Base-by-base conservation (phyloP, 2,797 vertebrate species). In the Silurus aristotelis region DNA sequence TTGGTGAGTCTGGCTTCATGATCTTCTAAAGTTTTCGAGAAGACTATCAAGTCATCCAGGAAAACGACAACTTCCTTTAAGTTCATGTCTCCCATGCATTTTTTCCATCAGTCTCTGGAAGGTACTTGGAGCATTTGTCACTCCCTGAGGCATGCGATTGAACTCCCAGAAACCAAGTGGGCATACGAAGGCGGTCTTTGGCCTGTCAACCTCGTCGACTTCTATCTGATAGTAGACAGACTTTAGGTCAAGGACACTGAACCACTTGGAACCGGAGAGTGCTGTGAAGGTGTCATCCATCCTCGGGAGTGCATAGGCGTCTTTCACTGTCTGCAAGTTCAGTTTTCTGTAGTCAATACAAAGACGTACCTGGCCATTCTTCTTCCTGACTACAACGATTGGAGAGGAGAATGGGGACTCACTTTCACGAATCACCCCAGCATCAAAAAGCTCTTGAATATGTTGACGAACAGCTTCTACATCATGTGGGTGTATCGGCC, bases 401-500 rank as follows among this genome's bases (percentile, higher is more conserved):
- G 56, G 56, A 3, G 56, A 58, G 56, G 56, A 58, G 56, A 58
- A 58, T 58, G 56, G 56, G 12, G 56, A 58, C 56, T 58, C 14
- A 58, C 56, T 58, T 14, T 58, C 56, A 14, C 20, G 20, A 20
- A 72, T 72, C 38, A 48, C 43, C 6, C 70, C 70, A 72, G 70
- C 15, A 1, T 22, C 5, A 17, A 58, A 14, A 58, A 48, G n/a
- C 19, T 48, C 70, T 72, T 72, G 31, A 6, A 72, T 2, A 48
- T 72, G 70, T 48, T 15, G 43, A 19, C 38, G 4, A 31, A 31
- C 31, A 31, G 31, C 31, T 31, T 2, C 31, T 31, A 31, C 31
- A 2, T 31, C 31, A 31, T 72, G 70, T 6, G 48, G 87, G 14
- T 84, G 79, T 14, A 88, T 89, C 0, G 83, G 87, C 13, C 76